A percentile compares a stretch with the other conserved stretches of the same genome.
These are phyloP conservation scores for Clivina fossor DNA, from an alignment of 2,888 invertebrate species.

Conservation along the genomic window DNA sequence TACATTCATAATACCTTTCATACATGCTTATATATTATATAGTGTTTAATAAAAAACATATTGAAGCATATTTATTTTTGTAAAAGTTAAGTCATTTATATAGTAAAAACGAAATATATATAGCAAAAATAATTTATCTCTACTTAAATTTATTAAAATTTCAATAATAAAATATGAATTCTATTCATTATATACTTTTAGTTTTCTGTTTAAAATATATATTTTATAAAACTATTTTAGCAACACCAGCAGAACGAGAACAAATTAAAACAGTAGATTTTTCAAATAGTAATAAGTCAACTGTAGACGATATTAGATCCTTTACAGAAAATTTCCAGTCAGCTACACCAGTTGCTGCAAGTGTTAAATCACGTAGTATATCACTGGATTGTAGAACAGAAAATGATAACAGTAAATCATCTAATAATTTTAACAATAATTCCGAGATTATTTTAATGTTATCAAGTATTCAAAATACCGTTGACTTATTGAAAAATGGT, in stretches of 20 bases:
- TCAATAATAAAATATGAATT: conserved; percentile 4
- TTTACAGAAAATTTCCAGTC: conserved; percentile 8
- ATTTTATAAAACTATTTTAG: conserved; percentile 10
- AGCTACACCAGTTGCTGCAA: background rate
- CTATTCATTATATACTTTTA: background rate
- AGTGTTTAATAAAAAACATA: too few species aligned
- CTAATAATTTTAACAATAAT: background rate
- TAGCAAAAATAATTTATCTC: background rate
- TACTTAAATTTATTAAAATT: background rate
- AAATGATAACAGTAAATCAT: background rate
- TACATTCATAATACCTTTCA: too few species aligned
- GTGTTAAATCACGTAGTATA: too few species aligned
- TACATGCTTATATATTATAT: too few species aligned
- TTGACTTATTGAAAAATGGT: conserved; percentile 3
- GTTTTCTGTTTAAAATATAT: background rate
- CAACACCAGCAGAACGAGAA: conserved; percentile 14
- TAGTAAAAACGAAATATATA: background rate
- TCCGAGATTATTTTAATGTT: background rate
- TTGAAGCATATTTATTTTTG: too few species aligned
- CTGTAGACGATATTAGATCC: conserved; percentile 5
- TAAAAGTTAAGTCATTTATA: background rate
- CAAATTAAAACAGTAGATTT: conserved; percentile 14
- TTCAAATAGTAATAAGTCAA: conserved; percentile 9
- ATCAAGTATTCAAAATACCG: background rate
- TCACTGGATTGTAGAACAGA: too few species aligned